Evolutionary conservation across 2,797 vertebrate species (phyloP).

Genomic region (Thunnus albacares): DNA sequence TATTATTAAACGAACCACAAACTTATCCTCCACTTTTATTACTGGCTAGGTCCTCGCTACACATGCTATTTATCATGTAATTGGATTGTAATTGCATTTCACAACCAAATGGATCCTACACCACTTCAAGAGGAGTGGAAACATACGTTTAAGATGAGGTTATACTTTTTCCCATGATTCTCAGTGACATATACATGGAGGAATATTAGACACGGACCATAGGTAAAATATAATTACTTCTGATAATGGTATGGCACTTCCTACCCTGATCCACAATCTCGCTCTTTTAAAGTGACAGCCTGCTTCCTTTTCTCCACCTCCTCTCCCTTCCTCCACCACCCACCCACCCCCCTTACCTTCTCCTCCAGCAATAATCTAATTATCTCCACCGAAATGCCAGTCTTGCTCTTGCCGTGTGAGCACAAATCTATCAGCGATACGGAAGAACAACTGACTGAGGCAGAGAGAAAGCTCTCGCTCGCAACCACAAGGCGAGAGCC

Average conservation of each 20-base stretch:
- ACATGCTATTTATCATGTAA: conserved; percentile 84
- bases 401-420: conserved; percentile 62
- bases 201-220: conserved; percentile 76
- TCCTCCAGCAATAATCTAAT: conserved; percentile 77
- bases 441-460: conserved; percentile 53
- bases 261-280: conserved; percentile 67
- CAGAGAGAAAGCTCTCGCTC: conserved; percentile 37
- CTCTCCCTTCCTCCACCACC: background rate
- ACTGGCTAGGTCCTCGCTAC: conserved; percentile 71
- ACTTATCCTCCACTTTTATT: conserved; percentile 84
- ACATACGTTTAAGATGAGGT: conserved; percentile 65
- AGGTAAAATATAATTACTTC: conserved; percentile 82
- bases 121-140: conserved; percentile 72
- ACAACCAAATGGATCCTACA: conserved; percentile 70
- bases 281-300: conserved; percentile 74
- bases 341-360: conserved; percentile 40
- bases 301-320: conserved; percentile 46
- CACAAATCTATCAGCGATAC: conserved; percentile 63
- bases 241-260: conserved; percentile 65
- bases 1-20: conserved; percentile 85
- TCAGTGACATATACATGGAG: conserved; percentile 53
- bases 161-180: conserved; percentile 65
- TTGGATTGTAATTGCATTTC: conserved; percentile 84
- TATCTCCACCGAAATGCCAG: conserved; percentile 70
- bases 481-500: conserved; percentile 52